A percentile compares a stretch with the other conserved stretches of the same genome.
These are phyloP conservation scores for Chionomys nivalis DNA, from an alignment of 2,113 vertebrate genomes.

Conservation along the genomic window DNA sequence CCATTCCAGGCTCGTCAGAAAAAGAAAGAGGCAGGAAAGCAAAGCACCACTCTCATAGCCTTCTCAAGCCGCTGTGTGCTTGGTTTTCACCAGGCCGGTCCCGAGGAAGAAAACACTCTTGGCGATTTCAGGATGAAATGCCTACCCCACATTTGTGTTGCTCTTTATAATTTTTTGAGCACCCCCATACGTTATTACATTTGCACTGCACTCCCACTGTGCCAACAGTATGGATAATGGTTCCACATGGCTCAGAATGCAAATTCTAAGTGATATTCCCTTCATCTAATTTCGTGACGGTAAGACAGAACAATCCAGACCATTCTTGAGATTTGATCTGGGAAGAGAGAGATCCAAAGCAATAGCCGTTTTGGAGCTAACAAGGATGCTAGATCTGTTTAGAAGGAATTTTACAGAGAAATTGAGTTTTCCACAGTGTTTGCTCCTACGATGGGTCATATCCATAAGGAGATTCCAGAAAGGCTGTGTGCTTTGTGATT, in stretches of 20 bases:
- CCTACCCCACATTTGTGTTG: conserved; percentile 25
- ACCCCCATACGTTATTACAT: conserved; percentile 24
- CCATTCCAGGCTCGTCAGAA: not conserved
- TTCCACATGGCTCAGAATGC: conserved; percentile 37
- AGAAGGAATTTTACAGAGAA: conserved; percentile 71
- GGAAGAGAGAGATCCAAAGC: conserved; percentile 64
- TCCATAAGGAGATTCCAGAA: conserved; percentile 65
- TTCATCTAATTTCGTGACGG: conserved; percentile 67
- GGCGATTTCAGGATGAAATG: conserved; percentile 10
- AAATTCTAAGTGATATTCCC: conserved; percentile 64
- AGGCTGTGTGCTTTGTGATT: conserved; percentile 63
- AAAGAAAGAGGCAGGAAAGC: not conserved
- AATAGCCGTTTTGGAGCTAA: conserved; percentile 70
- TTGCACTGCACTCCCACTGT: not conserved
- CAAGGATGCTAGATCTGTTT: conserved; percentile 67
- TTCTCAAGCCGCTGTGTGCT: not conserved
- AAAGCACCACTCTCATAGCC: not conserved
- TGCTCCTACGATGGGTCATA: conserved; percentile 56
- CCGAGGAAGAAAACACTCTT: conserved; percentile 42
- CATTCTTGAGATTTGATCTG: conserved; percentile 59
- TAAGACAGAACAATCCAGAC: conserved; percentile 47
- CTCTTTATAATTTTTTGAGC: conserved; percentile 57
- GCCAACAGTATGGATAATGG: conserved; percentile 61
- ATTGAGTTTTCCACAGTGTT: conserved; percentile 61
- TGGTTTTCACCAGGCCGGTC: not conserved